Conservation (phyloP, 2,888 invertebrate species). For the Quadroppia sp. region DNA sequence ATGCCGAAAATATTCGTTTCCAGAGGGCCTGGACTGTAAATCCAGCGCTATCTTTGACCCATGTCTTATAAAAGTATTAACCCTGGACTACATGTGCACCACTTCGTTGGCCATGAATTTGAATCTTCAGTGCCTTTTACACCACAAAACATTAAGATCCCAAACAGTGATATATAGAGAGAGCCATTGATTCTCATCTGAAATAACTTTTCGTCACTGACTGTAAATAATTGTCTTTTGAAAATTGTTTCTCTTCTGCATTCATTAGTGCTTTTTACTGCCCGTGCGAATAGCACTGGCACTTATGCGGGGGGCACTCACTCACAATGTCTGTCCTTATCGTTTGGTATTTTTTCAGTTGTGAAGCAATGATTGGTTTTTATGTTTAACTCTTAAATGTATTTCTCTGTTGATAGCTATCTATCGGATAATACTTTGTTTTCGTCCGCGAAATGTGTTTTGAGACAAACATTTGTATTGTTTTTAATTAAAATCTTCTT, state of each 20-base stretch:
- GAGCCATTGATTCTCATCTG: slow-evolving; percentile 9
- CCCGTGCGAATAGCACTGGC: too few relatives aligned
- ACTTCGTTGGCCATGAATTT: neutral
- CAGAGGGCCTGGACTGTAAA: too few relatives aligned
- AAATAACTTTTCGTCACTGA: slow-evolving; percentile 12
- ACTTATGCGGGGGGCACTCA: too few relatives aligned
- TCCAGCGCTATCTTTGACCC: too few relatives aligned
- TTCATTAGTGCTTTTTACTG: neutral
- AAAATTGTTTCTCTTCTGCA: too few relatives aligned
- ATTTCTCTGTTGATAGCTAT: neutral
- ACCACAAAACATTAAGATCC: neutral
- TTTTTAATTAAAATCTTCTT: too few relatives aligned
- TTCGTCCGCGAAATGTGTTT: too few relatives aligned
- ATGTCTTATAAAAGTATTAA: too few relatives aligned
- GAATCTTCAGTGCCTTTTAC: neutral
- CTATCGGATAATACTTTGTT: too few relatives aligned
- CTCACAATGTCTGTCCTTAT: neutral
- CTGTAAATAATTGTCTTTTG: slow-evolving; percentile 14
- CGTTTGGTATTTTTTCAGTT: neutral
- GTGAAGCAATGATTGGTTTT: neutral
- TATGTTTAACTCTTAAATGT: neutral
- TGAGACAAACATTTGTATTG: too few relatives aligned
- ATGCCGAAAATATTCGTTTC: slow-evolving; percentile 8
- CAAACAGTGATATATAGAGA: neutral
- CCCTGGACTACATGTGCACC: too few relatives aligned